Conservation (phyloP, 2,888 invertebrate genomes). For the Drosophila tanythrix region DNA sequence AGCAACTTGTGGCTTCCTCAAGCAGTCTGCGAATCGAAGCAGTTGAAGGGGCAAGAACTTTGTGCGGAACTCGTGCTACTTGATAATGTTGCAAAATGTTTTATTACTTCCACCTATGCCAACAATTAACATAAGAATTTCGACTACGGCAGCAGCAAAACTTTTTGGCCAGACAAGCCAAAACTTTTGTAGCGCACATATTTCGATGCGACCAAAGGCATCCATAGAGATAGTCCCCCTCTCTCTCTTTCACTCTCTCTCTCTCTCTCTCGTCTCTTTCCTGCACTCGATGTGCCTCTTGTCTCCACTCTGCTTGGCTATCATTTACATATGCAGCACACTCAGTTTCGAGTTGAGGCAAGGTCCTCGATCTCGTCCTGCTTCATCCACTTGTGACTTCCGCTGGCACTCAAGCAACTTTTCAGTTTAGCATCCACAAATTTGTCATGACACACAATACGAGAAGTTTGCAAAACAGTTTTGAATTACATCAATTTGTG, state of each 20-base stretch:
- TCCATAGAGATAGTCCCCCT: slow-evolving; percentile 18
- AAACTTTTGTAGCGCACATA: slow-evolving; percentile 55
- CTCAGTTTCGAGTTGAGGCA: slow-evolving; percentile 3
- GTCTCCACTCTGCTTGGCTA: slow-evolving; percentile 16
- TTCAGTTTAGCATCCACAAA: slow-evolving; percentile 57
- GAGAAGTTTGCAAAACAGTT: slow-evolving; percentile 49
- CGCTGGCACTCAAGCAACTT: slow-evolving; percentile 55
- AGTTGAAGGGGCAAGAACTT: neutral
- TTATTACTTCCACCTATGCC: slow-evolving; percentile 78
- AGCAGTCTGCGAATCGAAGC: neutral
- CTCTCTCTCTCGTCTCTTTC: neutral
- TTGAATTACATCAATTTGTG: slow-evolving; percentile 67
- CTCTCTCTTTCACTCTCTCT: neutral
- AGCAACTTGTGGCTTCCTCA: slow-evolving; percentile 4
- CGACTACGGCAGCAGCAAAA: slow-evolving; percentile 39
- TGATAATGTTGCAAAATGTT: slow-evolving; percentile 74
- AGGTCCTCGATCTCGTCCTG: neutral
- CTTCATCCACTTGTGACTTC: slow-evolving; percentile 39
- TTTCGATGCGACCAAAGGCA: slow-evolving; percentile 33
- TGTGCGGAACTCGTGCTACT: slow-evolving; percentile 51
- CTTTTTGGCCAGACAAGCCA: slow-evolving; percentile 57
- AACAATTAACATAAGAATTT: slow-evolving; percentile 77
- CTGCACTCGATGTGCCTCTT: neutral
- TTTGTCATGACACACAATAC: slow-evolving; percentile 69
- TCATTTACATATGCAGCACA: slow-evolving; percentile 56